Evolutionary conservation across 1,140 invertebrate genomes (phyloP).

Genomic region (Neuroterus valhalla): DNA sequence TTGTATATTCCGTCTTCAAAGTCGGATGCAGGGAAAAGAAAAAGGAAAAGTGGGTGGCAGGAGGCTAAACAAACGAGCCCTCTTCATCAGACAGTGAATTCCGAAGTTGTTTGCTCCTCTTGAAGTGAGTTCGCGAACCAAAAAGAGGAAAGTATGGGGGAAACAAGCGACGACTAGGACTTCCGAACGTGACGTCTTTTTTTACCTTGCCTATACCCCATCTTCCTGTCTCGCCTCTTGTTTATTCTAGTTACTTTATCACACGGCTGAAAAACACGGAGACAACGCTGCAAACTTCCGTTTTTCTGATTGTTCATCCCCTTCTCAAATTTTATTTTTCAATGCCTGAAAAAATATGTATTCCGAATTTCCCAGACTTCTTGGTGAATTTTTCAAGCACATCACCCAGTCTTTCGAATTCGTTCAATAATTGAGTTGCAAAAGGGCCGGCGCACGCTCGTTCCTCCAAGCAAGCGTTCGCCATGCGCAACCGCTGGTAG

Average conservation of each 20-base stretch:
- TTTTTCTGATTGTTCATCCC: neutral
- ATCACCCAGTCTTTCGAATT: neutral
- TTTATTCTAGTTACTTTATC: conserved; percentile 74
- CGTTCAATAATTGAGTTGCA: conserved; percentile 27
- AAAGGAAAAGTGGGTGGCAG: conserved; percentile 36
- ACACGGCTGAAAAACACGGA: conserved; percentile 66
- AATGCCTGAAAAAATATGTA: neutral
- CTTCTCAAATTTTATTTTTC: neutral
- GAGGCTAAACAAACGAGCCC: conserved; percentile 65
- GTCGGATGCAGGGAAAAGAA: neutral
- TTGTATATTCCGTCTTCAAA: conserved; percentile 18
- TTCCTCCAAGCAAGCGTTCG: conserved; percentile 21
- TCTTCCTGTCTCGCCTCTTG: conserved; percentile 58
- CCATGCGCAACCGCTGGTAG: conserved; percentile 23
- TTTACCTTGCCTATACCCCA: conserved; percentile 58
- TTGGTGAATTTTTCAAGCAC: neutral
- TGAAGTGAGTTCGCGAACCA: conserved; percentile 46
- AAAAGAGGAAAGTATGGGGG: conserved; percentile 37
- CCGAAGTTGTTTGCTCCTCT: conserved; percentile 66
- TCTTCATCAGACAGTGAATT: conserved; percentile 68
- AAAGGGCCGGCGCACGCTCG: conserved; percentile 20
- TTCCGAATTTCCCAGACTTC: neutral
- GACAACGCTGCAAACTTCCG: conserved; percentile 67
- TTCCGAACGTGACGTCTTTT: conserved; percentile 66
- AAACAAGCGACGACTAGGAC: conserved; percentile 57